Conservation (phyloP, 2,888 invertebrate genomes). For the Troides aeacus region DNA sequence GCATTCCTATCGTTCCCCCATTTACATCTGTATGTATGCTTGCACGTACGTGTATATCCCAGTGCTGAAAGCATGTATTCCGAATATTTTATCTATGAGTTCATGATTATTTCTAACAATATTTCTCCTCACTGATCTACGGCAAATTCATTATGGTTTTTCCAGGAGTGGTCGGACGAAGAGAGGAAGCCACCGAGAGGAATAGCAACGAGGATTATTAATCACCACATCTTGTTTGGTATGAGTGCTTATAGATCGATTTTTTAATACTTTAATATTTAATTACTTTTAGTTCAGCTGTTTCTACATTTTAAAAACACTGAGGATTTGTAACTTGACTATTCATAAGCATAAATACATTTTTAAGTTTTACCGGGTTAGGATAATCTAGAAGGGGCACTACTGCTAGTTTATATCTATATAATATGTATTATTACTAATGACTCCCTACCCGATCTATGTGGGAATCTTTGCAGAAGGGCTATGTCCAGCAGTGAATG, state of each 20-base stretch:
- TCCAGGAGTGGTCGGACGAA: slow-evolving; percentile 77
- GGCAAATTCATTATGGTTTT: slow-evolving; percentile 33
- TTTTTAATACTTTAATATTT: too few species aligned
- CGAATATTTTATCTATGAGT: neutral
- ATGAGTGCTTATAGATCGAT: slow-evolving; percentile 33
- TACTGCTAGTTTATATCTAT: too few species aligned
- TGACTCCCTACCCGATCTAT: too few species aligned
- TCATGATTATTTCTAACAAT: neutral
- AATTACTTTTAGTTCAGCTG: neutral
- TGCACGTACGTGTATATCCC: slow-evolving; percentile 32
- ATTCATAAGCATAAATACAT: too few species aligned
- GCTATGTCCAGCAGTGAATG: too few species aligned
- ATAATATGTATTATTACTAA: too few species aligned
- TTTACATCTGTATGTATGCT: slow-evolving; percentile 6
- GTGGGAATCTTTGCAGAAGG: too few species aligned
- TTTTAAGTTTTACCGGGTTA: too few species aligned
- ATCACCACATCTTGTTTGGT: slow-evolving; percentile 79
- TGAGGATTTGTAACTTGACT: too few species aligned
- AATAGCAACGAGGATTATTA: slow-evolving; percentile 78
- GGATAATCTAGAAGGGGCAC: too few species aligned
- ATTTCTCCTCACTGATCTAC: slow-evolving; percentile 11
- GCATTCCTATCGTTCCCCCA: slow-evolving; percentile 2
- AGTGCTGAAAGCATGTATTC: slow-evolving; percentile 7
- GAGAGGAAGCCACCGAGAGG: slow-evolving; percentile 76
- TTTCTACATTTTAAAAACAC: neutral